Evolutionary conservation across 2,888 invertebrate genomes (phyloP).

Genomic region (Eugnorisma glareosa): DNA sequence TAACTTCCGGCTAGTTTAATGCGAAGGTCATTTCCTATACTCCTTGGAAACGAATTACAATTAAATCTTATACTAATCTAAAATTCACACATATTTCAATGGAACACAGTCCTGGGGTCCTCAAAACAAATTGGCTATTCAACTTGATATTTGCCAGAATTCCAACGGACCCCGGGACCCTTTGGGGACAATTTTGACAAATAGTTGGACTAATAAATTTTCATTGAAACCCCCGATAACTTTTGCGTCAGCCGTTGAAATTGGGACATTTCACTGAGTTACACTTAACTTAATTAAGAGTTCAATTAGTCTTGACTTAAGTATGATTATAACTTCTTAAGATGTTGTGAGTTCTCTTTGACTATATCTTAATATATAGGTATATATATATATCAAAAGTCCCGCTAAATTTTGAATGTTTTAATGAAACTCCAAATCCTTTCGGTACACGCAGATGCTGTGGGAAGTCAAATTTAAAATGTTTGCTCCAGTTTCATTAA

Average conservation of each 20-base stretch:
- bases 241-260: constrained; percentile 84
- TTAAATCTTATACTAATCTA: constrained; percentile 63
- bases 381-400: constrained; percentile 69
- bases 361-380: constrained; percentile 70
- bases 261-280: constrained; percentile 85
- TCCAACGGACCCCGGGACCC: constrained; percentile 76
- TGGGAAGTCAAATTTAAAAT: constrained; percentile 54
- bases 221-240: constrained; percentile 87
- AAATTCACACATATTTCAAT: constrained; percentile 74
- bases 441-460: constrained; percentile 60
- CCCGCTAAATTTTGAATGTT: constrained; percentile 69
- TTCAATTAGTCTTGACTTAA: constrained; percentile 87
- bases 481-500: constrained; percentile 56
- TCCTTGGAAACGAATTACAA: constrained; percentile 57
- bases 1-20: constrained; percentile 43
- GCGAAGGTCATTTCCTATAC: constrained; percentile 54
- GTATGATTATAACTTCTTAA: constrained; percentile 86
- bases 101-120: constrained; percentile 69
- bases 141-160: constrained; percentile 85
- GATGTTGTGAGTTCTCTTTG: constrained; percentile 79
- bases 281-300: constrained; percentile 87
- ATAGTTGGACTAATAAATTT: constrained; percentile 90
- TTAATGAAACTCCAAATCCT: constrained; percentile 68
- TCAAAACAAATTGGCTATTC: constrained; percentile 84
- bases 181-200: constrained; percentile 88